A percentile compares a stretch with the other conserved stretches of the same genome.
Evolutionary conservation across 2,113 vertebrate species (phyloP).

Genomic region (Bambusicola thoracicus): DNA sequence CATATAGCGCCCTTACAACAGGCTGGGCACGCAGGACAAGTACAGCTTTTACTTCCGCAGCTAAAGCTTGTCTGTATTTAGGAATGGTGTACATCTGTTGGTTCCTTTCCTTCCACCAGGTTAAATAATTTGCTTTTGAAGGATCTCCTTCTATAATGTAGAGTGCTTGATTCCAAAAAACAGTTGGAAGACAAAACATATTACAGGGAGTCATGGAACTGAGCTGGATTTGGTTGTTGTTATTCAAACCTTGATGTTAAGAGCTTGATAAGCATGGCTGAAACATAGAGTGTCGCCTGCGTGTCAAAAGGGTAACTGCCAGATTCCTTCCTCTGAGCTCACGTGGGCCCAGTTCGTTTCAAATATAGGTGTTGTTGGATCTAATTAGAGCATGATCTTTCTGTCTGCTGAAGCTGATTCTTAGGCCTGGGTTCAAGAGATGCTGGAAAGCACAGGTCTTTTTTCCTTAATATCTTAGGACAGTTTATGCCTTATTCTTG

Average conservation of each 20-base stretch:
- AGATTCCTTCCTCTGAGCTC: conserved; percentile 1
- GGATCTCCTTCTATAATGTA: neutral
- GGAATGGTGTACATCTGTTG: neutral
- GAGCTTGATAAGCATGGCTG: conserved; percentile 19
- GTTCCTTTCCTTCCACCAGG: neutral
- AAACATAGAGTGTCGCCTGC: conserved; percentile 14
- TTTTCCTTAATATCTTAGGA: neutral
- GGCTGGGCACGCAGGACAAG: neutral
- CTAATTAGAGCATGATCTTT: neutral
- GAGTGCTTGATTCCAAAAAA: fast-evolving
- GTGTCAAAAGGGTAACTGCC: conserved; percentile 40
- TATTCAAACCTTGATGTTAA: conserved; percentile 18
- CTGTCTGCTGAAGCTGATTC: neutral
- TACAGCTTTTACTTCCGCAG: neutral
- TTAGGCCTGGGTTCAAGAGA: neutral
- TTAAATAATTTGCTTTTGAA: neutral
- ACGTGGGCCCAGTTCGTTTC: neutral
- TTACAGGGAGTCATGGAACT: neutral
- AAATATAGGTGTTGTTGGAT: neutral
- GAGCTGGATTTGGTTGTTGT: neutral
- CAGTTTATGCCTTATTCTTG: neutral
- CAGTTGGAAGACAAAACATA: neutral
- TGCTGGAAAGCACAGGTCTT: neutral
- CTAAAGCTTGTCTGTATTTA: neutral
- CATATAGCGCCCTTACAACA: neutral